Evolutionary conservation across 2,113 vertebrate genomes (phyloP), one percentile per base, ranked within the genome.

Genomic region (Hypocryptadius cinnamomeus): DNA sequence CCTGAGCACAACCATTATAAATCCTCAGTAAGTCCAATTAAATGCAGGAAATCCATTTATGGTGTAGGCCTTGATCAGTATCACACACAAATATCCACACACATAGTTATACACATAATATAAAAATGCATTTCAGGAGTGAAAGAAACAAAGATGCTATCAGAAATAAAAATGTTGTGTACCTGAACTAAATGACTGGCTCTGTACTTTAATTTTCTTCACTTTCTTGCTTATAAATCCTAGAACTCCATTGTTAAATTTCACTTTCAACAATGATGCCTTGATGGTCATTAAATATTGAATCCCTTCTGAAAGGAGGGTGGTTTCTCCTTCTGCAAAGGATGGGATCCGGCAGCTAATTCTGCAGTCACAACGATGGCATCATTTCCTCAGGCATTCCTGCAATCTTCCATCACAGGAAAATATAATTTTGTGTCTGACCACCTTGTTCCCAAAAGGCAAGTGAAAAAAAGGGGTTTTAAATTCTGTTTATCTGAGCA

Each of bases 31-130:
- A 48, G 1, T 56, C 15, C 1, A 53, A 11, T 53, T 53, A 81
- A 81, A 89, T 10, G 25, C 20, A 48, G 22, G 14, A 54, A 84
- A 30, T 37, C 17, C 24, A 8, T 70, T 81, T 61, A 35, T 31
- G 19, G 11, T 4, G 0, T 56, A 25, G 66, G 33, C 25, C 44
- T 84, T 59, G 37, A 47, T 56, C 17, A 63, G 28, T 31, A n/a
- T 56, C 51, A 27, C 11, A 64, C 35, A 64, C 10, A 57, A 53
- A 56, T 2, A 0, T 69, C 18, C 23, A 59, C 23, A 21, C 5
- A 35, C 10, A 3, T 0, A 1, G 25, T 31, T 42, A 16, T 28
- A 40, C 2, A 40, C 6, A 37, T 8, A 20, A 1, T 10, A 27
- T 30, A 63, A 69, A 85, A 77, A 73, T 31, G 5, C 6, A 63